A percentile compares a stretch with the other conserved stretches of the same genome.
phyloP scores from a whole-genome alignment of 2,113 vertebrate species.

The Perca fluviatilis region DNA sequence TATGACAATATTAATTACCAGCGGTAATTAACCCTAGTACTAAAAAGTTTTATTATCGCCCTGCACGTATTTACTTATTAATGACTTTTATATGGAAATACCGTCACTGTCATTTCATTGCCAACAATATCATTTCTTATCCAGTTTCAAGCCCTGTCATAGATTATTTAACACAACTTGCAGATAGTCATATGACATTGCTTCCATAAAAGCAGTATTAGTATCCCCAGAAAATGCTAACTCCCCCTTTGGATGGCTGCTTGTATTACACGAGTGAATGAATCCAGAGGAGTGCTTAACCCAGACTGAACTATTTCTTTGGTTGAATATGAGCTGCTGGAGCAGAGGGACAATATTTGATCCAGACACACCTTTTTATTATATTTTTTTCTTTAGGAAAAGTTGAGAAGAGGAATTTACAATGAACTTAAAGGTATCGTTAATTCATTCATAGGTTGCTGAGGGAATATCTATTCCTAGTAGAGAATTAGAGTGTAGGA shows the following conservation, averaged over 20 bases:
- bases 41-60: background rate
- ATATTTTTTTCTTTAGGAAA: background rate
- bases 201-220: constrained; percentile 33
- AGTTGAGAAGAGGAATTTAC: background rate
- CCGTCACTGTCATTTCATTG: constrained; percentile 4
- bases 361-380: background rate
- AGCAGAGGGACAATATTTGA: background rate
- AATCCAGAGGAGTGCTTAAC: constrained; percentile 26
- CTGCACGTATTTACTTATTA: constrained; percentile 24
- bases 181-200: constrained; percentile 20
- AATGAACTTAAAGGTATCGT: background rate
- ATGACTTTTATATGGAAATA: constrained; percentile 27
- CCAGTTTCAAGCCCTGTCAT: constrained; percentile 12
- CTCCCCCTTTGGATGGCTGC: background rate
- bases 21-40: constrained; percentile 38
- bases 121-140: background rate
- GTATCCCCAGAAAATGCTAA: constrained; percentile 9
- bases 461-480: constrained; percentile 14
- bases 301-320: background rate
- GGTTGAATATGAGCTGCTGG: constrained; percentile 21
- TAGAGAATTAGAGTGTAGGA: background rate
- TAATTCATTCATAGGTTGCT: background rate
- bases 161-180: constrained; percentile 39
- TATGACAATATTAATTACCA: constrained; percentile 41
- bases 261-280: constrained; percentile 31